Conservation (phyloP, 2,797 vertebrate genomes). For the Alectoris magna region DNA sequence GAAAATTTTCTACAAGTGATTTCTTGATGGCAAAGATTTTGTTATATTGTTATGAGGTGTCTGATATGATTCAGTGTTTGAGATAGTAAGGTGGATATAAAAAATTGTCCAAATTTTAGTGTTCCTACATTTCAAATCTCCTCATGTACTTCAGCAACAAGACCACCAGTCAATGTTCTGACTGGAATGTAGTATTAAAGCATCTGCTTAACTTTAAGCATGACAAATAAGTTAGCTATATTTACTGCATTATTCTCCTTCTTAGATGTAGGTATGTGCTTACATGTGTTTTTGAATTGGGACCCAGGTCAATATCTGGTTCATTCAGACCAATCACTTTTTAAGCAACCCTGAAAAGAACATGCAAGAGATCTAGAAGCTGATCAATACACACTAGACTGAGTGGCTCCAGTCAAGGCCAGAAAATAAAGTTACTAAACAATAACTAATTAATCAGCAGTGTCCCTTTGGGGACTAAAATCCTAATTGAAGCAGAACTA, state of each 20-base stretch:
- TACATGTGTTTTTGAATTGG: background rate
- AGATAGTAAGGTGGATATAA: background rate
- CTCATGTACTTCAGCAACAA: background rate
- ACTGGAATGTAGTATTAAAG: background rate
- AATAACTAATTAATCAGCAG: constrained; percentile 67
- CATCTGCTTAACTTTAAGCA: background rate
- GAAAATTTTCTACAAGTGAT: rapidly evolving
- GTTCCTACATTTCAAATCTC: background rate
- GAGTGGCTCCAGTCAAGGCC: constrained; percentile 26
- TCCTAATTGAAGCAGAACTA: constrained; percentile 62
- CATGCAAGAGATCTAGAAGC: background rate
- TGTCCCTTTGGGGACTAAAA: constrained; percentile 8
- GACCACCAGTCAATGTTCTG: background rate
- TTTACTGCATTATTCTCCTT: background rate
- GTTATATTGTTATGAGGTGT: background rate
- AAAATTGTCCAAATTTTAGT: background rate
- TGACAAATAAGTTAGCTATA: background rate
- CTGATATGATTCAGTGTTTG: background rate
- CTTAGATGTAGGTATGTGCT: background rate
- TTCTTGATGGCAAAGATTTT: background rate
- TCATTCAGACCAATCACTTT: background rate
- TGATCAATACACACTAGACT: constrained; percentile 46
- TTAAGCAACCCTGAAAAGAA: constrained; percentile 11
- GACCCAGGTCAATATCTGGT: background rate
- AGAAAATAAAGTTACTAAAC: constrained; percentile 60